Evolutionary conservation across 2,888 invertebrate genomes (phyloP).

Genomic region (Chorisops tibialis): DNA sequence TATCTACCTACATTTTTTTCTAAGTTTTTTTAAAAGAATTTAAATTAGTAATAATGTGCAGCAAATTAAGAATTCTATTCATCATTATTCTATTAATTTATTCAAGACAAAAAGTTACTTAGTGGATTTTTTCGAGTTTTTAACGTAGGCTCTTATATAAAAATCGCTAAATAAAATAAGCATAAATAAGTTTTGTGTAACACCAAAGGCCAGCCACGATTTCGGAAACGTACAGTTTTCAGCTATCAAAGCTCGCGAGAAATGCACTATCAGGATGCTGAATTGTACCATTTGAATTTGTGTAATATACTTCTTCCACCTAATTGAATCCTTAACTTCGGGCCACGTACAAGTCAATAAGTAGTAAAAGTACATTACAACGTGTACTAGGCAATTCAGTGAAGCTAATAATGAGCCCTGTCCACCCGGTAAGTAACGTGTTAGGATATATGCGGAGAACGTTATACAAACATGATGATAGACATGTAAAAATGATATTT

Average conservation of each 20-base stretch:
- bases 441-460: constrained; percentile 57
- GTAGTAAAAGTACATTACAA: constrained; percentile 81
- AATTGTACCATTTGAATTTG: constrained; percentile 79
- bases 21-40: too few species aligned
- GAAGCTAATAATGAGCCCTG: constrained; percentile 63
- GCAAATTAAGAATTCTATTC: too few species aligned
- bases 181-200: constrained; percentile 67
- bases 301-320: constrained; percentile 86
- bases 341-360: constrained; percentile 70
- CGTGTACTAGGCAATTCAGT: constrained; percentile 72
- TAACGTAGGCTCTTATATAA: constrained; percentile 62
- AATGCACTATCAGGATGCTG: constrained; percentile 58
- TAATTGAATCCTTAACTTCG: constrained; percentile 64
- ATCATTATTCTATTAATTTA: too few species aligned
- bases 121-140: constrained; percentile 37
- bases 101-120: too few species aligned
- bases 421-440: constrained; percentile 62
- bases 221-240: constrained; percentile 60
- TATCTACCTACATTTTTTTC: too few species aligned
- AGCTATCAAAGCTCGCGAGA: constrained; percentile 53
- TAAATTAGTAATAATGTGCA: too few species aligned
- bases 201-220: constrained; percentile 55
- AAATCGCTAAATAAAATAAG: constrained; percentile 64
- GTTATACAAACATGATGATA: constrained; percentile 74
- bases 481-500: constrained; percentile 66